phyloP scores from a whole-genome alignment of 1,140 invertebrate genomes.

The Eubasilissa regina region DNA sequence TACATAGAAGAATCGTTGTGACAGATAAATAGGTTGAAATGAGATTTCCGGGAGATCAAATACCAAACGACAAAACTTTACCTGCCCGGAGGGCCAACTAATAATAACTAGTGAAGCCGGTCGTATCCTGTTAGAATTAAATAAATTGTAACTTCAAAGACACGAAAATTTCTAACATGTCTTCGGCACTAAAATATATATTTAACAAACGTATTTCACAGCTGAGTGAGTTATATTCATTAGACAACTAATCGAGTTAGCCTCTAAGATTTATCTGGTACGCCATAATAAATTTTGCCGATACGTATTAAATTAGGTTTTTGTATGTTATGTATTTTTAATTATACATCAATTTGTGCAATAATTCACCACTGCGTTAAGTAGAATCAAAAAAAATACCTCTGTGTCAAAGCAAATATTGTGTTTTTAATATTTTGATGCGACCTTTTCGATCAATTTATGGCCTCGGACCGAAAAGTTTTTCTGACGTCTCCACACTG shows the following conservation, averaged over 20 bases:
- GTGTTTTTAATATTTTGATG: constrained; percentile 17
- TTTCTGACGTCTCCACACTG: background rate
- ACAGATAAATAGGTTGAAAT: too few species aligned
- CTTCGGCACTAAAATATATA: too few species aligned
- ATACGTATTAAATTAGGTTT: constrained; percentile 21
- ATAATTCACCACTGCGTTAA: constrained; percentile 13
- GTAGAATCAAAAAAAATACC: background rate
- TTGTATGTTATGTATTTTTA: constrained; percentile 8
- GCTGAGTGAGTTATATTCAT: constrained; percentile 9
- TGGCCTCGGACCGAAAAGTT: constrained; percentile 15
- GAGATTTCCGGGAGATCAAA: too few species aligned
- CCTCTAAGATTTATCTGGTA: constrained; percentile 15
- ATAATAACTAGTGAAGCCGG: too few species aligned
- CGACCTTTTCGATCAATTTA: constrained; percentile 28
- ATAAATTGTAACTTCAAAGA: too few species aligned
- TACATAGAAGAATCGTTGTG: too few species aligned
- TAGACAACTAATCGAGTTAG: constrained; percentile 22
- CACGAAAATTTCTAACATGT: too few species aligned
- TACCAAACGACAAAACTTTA: too few species aligned
- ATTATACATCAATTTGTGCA: background rate
- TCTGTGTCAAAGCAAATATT: constrained; percentile 20
- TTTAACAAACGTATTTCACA: constrained; percentile 13
- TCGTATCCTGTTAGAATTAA: too few species aligned
- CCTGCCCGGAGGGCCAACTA: too few species aligned
- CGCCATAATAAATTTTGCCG: background rate